Conservation (phyloP, 2,113 vertebrate species). For the Isurus oxyrinchus region DNA sequence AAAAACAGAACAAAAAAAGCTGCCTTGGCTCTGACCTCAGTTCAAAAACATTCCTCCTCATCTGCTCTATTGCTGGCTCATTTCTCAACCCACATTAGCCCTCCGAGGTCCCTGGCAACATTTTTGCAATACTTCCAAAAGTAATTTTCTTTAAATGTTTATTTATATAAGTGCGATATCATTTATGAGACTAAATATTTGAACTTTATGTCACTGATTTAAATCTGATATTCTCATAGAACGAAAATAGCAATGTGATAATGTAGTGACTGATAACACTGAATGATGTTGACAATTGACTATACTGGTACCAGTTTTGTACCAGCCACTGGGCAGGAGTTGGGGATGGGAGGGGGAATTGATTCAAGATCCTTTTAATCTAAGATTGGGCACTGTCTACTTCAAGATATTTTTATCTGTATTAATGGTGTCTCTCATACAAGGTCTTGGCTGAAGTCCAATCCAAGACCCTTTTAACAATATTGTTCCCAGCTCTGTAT, state of each 20-base stretch:
- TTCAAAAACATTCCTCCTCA: slow-evolving; percentile 25
- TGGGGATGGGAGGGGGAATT: neutral
- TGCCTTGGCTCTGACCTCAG: slow-evolving; percentile 12
- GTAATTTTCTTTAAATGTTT: slow-evolving; percentile 18
- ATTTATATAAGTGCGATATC: slow-evolving; percentile 16
- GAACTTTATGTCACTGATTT: slow-evolving; percentile 28
- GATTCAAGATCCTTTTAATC: neutral
- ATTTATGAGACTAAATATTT: slow-evolving; percentile 29
- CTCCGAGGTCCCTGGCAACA: neutral
- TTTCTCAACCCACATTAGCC: slow-evolving; percentile 28
- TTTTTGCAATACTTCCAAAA: slow-evolving; percentile 18
- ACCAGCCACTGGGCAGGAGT: neutral
- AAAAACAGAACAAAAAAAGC: slow-evolving; percentile 11
- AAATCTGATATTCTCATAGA: slow-evolving; percentile 32
- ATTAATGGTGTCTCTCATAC: neutral
- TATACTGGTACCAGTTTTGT: neutral
- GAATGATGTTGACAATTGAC: slow-evolving; percentile 27
- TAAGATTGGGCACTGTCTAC: neutral
- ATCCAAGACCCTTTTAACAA: slow-evolving; percentile 2
- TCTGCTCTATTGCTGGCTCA: slow-evolving; percentile 14
- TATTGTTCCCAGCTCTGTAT: neutral
- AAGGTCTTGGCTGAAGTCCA: neutral
- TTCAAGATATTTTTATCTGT: neutral
- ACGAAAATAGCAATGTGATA: slow-evolving; percentile 10
- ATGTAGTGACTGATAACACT: neutral